phyloP scores from a whole-genome alignment of 2,113 vertebrate species.

The Ibidorhyncha struthersii region DNA sequence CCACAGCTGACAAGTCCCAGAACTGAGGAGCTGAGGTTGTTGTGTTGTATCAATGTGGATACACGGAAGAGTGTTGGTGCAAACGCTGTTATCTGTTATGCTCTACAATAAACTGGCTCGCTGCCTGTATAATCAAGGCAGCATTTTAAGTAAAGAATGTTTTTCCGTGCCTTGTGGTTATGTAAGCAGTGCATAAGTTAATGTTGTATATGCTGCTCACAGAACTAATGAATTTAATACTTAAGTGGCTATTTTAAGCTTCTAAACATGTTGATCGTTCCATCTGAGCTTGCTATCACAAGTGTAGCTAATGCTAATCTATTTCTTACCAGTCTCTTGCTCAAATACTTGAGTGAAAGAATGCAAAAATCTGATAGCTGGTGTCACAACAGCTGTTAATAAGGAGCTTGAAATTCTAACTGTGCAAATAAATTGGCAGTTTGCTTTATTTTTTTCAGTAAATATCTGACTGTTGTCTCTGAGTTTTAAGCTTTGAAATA shows the following conservation, averaged over 20 bases:
- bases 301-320: neutral
- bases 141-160: neutral
- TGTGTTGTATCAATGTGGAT: neutral
- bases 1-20: neutral
- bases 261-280: neutral
- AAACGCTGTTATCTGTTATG: neutral
- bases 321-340: neutral
- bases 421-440: neutral
- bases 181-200: neutral
- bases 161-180: neutral
- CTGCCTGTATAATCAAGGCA: neutral
- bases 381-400: neutral
- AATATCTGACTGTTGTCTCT: neutral
- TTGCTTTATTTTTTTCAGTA: neutral
- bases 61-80: fast-evolving
- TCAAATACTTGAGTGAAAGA: neutral
- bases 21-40: neutral
- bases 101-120: neutral
- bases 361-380: neutral
- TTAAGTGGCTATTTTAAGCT: neutral
- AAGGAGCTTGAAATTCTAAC: neutral
- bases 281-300: neutral
- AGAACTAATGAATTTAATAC: neutral
- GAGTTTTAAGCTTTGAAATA: neutral
- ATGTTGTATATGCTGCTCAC: neutral